A percentile compares a stretch with the other conserved stretches of the same genome.
Conservation (phyloP, 2,797 vertebrate genomes). For the Lemur catta region DNA sequence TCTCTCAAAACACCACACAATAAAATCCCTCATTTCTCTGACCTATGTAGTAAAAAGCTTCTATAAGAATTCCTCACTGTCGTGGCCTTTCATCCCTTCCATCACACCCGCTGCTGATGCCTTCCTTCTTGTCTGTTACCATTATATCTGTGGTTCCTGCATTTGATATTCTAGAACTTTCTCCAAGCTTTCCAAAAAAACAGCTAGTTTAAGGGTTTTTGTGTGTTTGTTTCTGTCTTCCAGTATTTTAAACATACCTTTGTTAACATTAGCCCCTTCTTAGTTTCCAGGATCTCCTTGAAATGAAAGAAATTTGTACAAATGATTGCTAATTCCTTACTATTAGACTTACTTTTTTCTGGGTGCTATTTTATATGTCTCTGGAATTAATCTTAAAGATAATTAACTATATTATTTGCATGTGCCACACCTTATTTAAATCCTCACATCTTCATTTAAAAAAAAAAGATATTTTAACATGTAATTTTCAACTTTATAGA, state of each 20-base stretch:
- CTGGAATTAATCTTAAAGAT: slow-evolving; percentile 64
- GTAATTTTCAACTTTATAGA: slow-evolving; percentile 46
- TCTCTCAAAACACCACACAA: slow-evolving; percentile 45
- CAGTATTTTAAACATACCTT: slow-evolving; percentile 77
- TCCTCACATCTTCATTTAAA: background rate
- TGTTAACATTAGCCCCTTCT: slow-evolving; percentile 70
- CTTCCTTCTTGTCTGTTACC: background rate
- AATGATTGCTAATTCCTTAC: slow-evolving; percentile 77
- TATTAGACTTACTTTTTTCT: slow-evolving; percentile 70
- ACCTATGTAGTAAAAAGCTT: slow-evolving; percentile 52
- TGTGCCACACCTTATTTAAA: background rate
- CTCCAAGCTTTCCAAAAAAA: slow-evolving; percentile 71
- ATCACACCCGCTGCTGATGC: background rate
- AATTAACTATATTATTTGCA: slow-evolving; percentile 60
- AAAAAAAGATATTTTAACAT: slow-evolving; percentile 40
- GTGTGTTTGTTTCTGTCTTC: slow-evolving; percentile 69
- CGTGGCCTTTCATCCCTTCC: background rate
- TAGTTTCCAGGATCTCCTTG: slow-evolving; percentile 77
- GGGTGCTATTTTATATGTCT: slow-evolving; percentile 64
- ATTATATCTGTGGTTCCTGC: slow-evolving; percentile 65
- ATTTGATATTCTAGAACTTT: slow-evolving; percentile 78
- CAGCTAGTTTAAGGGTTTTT: slow-evolving; percentile 76
- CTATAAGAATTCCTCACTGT: slow-evolving; percentile 64
- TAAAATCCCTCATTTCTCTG: slow-evolving; percentile 22
- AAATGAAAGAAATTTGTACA: slow-evolving; percentile 81